Percentiles rank a stretch among this genome's conserved stretches.
Conservation (phyloP, 1,140 invertebrate genomes). For the Lanistes nyassanus region DNA sequence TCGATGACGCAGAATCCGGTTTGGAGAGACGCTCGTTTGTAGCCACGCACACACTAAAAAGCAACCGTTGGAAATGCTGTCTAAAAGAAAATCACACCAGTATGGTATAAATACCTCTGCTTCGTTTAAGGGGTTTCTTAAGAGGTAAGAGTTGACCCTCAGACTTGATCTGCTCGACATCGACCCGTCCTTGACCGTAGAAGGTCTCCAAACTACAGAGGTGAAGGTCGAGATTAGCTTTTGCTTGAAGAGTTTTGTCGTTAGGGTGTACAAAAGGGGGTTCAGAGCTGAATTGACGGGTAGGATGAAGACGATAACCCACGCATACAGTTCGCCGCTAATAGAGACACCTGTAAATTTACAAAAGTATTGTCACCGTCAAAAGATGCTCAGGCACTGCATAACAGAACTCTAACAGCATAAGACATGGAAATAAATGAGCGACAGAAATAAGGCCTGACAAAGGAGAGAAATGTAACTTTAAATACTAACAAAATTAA, state of each 20-base stretch:
- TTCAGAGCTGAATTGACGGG: constrained; percentile 49
- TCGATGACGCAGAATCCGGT: background rate
- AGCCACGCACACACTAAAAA: background rate
- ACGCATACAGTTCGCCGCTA: constrained; percentile 48
- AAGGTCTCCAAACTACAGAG: constrained; percentile 27
- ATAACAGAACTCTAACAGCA: background rate
- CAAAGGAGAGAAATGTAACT: too few species aligned
- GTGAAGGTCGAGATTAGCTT: constrained; percentile 36
- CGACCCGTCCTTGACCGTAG: constrained; percentile 13
- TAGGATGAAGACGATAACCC: constrained; percentile 46
- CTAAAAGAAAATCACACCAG: background rate
- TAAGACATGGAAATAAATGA: background rate
- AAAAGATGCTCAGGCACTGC: background rate
- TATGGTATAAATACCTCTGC: background rate
- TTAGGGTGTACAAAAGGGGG: constrained; percentile 46
- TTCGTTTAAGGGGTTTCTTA: background rate
- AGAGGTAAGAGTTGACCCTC: constrained; percentile 5
- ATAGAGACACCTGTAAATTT: constrained; percentile 37
- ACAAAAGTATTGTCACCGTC: background rate
- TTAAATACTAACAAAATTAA: background rate
- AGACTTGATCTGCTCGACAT: constrained; percentile 12
- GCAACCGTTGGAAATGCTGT: background rate
- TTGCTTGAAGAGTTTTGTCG: constrained; percentile 41
- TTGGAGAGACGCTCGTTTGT: background rate
- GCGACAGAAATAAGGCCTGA: background rate